Base-by-base conservation (phyloP, 2,113 vertebrate species). In the Apodemus speciosus region DNA sequence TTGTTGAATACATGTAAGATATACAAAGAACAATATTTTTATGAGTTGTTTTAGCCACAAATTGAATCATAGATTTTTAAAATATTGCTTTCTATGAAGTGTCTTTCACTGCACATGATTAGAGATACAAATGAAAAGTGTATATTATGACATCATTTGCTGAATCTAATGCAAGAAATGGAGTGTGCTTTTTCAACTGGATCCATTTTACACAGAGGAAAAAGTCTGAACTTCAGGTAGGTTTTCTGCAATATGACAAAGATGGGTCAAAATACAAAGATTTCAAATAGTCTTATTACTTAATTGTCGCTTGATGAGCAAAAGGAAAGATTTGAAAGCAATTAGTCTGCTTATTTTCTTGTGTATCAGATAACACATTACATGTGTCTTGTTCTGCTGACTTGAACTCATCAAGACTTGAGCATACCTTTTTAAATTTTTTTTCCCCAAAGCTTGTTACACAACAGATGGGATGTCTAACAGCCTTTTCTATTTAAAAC, bases 381-480 rank as follows among this genome's bases (percentile, higher is more conserved):
- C 27, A 91, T 97, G 98, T 98, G 51, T 97, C 92, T 95, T 95
- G 58, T 97, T 97, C 88, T 96, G 88, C 85, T 95, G 88, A 96
- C 89, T 62, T 97, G 97, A 97, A 98, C 95, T 97, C 97, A 97
- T 95, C 97, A 97, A 97, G 94, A 96, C 86, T 97, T 97, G 77
- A 93, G 35, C 85, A 89, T 85, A 89, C 89, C 73, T 95, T 94
- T 96, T 95, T 27, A 10, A 38, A 46, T 27, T 38, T 72, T 85
- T 92, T 94, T 97, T 96, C 91, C 30, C 94, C 90, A 93, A 95
- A 97, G 89, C 89, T 97, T 97, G 97, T 95, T 98, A 97, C 96
- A 97, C 88, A 97, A 96, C 98, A 98, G 98, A 98, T 98, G 98
- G 97, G 95, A 97, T 98, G 96, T 98, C 97, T 98, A 98, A 98